Evolutionary conservation across 1,140 invertebrate genomes (phyloP).

Genomic region (Sinella curviseta): DNA sequence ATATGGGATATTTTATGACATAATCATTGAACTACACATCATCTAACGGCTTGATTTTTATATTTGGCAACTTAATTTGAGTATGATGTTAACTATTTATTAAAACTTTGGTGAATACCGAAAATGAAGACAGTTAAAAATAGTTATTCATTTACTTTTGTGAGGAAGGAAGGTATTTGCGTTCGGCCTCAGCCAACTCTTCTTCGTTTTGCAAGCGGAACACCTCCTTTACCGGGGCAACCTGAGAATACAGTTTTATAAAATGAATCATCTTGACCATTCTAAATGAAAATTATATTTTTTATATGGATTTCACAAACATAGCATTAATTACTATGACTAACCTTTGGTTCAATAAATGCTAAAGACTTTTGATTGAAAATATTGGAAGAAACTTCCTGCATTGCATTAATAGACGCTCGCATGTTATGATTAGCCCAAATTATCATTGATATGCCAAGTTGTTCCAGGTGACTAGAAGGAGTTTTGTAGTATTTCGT

Average conservation of each 20-base stretch:
- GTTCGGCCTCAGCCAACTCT: constrained; percentile 57
- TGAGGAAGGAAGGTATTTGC: constrained; percentile 58
- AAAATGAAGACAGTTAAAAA: no score
- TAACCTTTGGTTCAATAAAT: constrained; percentile 55
- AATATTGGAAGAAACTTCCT: constrained; percentile 54
- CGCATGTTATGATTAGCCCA: constrained; percentile 60
- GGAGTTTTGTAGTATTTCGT: constrained; percentile 59
- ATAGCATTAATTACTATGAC: no score
- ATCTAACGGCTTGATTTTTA: no score
- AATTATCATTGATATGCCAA: constrained; percentile 57
- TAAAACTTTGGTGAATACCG: no score
- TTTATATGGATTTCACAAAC: no score
- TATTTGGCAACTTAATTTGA: no score
- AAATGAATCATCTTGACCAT: not conserved
- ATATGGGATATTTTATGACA: no score
- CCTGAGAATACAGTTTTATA: constrained; percentile 47
- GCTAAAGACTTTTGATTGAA: constrained; percentile 54
- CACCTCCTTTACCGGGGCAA: constrained; percentile 57
- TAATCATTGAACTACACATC: no score
- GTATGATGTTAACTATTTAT: no score
- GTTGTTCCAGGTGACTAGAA: constrained; percentile 54
- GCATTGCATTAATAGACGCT: constrained; percentile 56
- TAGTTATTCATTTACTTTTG: no score
- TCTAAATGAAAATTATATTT: not conserved
- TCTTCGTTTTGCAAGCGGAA: constrained; percentile 57